Conservation (phyloP, 2,797 vertebrate species). For the Neomorphus geoffroyi region DNA sequence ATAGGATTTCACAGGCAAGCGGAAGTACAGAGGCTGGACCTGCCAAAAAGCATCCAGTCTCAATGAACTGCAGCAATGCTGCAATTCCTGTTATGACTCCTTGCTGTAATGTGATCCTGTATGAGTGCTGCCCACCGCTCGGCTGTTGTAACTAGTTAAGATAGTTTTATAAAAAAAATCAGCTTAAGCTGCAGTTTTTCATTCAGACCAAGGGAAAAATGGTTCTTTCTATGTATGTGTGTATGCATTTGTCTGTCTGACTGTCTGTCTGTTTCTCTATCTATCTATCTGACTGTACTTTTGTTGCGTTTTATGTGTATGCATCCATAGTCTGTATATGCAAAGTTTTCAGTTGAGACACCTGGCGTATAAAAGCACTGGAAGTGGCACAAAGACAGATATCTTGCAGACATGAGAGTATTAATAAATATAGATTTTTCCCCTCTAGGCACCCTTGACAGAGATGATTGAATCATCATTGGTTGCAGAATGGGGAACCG, state of each 20-base stretch:
- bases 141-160: neutral
- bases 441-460: neutral
- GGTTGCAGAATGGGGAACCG: neutral
- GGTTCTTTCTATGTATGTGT: neutral
- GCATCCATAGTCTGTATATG: neutral
- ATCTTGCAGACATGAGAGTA: neutral
- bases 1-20: neutral
- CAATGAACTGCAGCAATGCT: neutral
- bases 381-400: neutral
- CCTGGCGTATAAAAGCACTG: neutral
- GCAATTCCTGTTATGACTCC: neutral
- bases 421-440: neutral
- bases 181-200: neutral
- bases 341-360: neutral
- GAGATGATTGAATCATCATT: neutral
- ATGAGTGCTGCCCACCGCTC: fast-evolving
- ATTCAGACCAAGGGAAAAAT: neutral
- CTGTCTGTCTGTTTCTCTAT: neutral
- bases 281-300: neutral
- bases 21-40: neutral
- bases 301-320: neutral
- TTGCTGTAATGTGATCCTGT: neutral
- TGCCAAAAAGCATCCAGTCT: neutral
- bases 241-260: neutral
- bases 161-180: neutral